Conservation (phyloP, 37 sponge, comb jelly and placozoan species). For the Hexactinellida sp. region DNA sequence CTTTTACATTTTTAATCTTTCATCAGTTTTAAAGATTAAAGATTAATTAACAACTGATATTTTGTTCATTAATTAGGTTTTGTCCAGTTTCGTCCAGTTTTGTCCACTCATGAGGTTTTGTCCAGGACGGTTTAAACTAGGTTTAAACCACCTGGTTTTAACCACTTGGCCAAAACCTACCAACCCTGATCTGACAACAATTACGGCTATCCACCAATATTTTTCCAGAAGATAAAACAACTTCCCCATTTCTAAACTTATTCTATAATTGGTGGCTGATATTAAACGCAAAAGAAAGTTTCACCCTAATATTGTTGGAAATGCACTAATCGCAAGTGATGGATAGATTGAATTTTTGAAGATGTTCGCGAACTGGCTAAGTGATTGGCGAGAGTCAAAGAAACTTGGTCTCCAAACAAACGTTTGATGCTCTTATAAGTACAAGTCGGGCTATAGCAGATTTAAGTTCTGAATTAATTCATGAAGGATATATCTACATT, state of each 20-base stretch:
- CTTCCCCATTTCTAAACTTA: background rate
- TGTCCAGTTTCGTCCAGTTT: no score
- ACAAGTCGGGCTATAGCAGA: background rate
- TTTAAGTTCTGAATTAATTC: background rate
- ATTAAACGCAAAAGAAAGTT: background rate
- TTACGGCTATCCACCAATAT: background rate
- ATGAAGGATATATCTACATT: background rate
- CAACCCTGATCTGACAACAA: no score
- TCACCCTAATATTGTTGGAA: background rate
- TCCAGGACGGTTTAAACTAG: no score
- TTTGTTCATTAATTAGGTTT: no score
- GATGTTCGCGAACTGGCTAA: background rate
- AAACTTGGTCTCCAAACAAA: background rate
- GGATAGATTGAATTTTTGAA: background rate
- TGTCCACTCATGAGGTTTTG: no score
- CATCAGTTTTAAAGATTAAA: no score
- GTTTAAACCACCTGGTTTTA: no score
- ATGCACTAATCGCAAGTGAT: background rate
- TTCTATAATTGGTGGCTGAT: slow-evolving; percentile 1
- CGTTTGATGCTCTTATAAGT: background rate
- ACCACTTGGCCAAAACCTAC: no score
- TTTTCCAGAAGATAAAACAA: background rate
- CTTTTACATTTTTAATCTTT: no score
- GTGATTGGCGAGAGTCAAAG: background rate
- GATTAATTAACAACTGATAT: no score